Conservation (phyloP, 2,113 vertebrate species). For the Gobio gobio region DNA sequence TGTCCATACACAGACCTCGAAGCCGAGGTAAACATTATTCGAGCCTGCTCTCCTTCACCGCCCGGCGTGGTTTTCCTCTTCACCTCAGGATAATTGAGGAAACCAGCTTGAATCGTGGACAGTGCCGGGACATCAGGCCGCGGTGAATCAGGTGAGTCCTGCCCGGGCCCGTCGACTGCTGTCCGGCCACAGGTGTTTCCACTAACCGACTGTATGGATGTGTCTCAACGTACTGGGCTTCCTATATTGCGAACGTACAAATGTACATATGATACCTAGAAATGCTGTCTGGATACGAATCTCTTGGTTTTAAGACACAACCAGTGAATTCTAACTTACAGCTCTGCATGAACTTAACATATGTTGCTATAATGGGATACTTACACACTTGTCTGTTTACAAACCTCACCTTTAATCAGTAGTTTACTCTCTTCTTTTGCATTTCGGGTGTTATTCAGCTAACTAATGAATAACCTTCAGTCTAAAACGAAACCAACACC, state of each 20-base stretch:
- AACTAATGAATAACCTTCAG: background rate
- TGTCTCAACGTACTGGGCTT: background rate
- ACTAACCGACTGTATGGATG: slow-evolving; percentile 4
- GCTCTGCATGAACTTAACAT: background rate
- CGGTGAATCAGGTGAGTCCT: slow-evolving; percentile 74
- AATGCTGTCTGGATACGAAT: background rate
- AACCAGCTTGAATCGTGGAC: slow-evolving; percentile 51
- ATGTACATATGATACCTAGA: background rate
- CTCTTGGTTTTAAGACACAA: background rate
- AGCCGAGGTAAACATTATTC: slow-evolving; percentile 24
- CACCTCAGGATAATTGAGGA: slow-evolving; percentile 6
- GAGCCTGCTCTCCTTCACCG: background rate
- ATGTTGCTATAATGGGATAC: background rate
- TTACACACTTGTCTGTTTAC: background rate
- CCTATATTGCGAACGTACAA: background rate
- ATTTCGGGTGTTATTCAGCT: background rate
- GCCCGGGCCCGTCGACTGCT: slow-evolving; percentile 57
- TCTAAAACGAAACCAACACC: background rate
- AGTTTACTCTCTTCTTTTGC: background rate
- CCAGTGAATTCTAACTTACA: background rate
- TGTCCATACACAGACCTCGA: slow-evolving; percentile 28
- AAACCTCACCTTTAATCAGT: background rate
- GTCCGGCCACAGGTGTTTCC: slow-evolving; percentile 66
- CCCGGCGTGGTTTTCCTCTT: slow-evolving; percentile 6
- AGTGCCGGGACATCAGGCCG: slow-evolving; percentile 60